These are phyloP conservation scores for Sminthopsis crassicaudata DNA, from an alignment of 2,113 vertebrate genomes.

Conservation along the genomic window DNA sequence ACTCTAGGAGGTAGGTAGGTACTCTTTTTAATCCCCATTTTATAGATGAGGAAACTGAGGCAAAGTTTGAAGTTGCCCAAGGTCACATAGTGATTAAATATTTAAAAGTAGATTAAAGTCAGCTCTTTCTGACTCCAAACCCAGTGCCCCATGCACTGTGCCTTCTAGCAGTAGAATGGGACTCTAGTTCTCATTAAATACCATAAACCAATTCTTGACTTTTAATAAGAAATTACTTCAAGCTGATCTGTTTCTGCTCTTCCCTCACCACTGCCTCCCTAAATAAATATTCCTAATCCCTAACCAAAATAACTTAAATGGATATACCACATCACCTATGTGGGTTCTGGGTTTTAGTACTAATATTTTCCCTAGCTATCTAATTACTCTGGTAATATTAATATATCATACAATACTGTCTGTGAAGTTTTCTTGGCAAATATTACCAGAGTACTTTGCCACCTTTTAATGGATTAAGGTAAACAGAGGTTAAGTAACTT, in stretches of 20 bases:
- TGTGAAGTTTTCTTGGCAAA: background rate
- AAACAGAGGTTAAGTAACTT: background rate
- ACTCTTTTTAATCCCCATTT: background rate
- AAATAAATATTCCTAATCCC: background rate
- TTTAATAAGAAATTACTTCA: background rate
- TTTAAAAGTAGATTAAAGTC: background rate
- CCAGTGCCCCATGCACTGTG: too few species aligned
- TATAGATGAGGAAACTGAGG: background rate
- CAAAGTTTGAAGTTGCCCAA: background rate
- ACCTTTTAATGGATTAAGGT: background rate
- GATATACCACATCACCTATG: background rate
- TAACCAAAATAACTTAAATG: background rate
- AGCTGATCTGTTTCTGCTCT: background rate
- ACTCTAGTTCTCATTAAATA: too few species aligned
- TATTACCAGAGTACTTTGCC: background rate
- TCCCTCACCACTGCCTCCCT: background rate
- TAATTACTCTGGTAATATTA: too few species aligned
- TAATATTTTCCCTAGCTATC: background rate
- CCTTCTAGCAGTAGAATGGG: too few species aligned
- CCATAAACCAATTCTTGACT: background rate
- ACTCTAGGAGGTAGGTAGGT: background rate
- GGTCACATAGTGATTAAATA: background rate
- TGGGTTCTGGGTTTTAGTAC: background rate
- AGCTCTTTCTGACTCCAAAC: background rate
- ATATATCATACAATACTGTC: background rate